Conservation (phyloP, 2,113 vertebrate genomes). For the Cyphomyrus plagiostoma region DNA sequence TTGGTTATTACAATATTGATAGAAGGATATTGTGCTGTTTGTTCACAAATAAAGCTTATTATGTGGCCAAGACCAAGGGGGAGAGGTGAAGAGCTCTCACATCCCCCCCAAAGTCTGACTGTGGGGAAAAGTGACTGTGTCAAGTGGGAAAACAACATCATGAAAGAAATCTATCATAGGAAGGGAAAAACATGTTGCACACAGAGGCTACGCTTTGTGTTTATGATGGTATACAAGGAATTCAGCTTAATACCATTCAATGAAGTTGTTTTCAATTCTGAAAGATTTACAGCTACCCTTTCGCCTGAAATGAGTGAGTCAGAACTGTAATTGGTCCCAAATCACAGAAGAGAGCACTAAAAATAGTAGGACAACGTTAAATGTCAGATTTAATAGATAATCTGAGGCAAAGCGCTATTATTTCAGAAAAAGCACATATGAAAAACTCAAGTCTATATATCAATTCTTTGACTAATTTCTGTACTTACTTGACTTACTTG, state of each 20-base stretch:
- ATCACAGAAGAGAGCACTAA: slow-evolving; percentile 55
- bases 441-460: slow-evolving; percentile 1
- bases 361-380: slow-evolving; percentile 44
- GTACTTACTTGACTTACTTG: neutral
- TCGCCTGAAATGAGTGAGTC: slow-evolving; percentile 68
- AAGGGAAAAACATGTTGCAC: neutral
- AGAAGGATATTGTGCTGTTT: slow-evolving; percentile 17
- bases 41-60: slow-evolving; percentile 19
- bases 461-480: neutral
- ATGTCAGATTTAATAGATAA: slow-evolving; percentile 38
- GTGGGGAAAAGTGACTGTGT: slow-evolving; percentile 36
- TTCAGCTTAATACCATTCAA: slow-evolving; percentile 46
- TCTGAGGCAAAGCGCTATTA: slow-evolving; percentile 22
- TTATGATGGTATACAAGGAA: slow-evolving; percentile 14
- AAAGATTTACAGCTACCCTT: slow-evolving; percentile 70
- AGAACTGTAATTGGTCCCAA: slow-evolving; percentile 69
- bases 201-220: neutral
- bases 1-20: slow-evolving; percentile 8
- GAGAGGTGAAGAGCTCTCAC: neutral
- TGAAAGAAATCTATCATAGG: slow-evolving; percentile 30
- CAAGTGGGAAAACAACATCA: slow-evolving; percentile 30
- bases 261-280: slow-evolving; percentile 60
- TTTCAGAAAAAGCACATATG: slow-evolving; percentile 2
- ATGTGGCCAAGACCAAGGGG: neutral
- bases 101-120: neutral